Evolutionary conservation across 53 echinoderm and acorn worm species (phyloP).

Genomic region (Luidia sarsii): DNA sequence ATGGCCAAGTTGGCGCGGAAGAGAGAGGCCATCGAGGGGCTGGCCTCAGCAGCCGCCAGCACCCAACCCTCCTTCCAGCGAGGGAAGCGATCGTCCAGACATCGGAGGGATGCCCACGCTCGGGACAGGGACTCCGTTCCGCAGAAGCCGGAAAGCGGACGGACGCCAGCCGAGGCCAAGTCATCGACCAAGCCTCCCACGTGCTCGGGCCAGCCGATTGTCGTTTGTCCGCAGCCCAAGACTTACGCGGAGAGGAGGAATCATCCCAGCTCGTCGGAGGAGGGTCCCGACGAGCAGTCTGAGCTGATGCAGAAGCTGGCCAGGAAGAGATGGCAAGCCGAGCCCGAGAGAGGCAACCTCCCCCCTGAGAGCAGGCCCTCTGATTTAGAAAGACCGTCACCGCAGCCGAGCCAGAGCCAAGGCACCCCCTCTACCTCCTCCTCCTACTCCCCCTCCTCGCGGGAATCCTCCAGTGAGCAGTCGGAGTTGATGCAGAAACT

Average conservation of each 20-base stretch:
- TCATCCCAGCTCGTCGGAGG: neutral
- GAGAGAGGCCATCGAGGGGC: slow-evolving; percentile 38
- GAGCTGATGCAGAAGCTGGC: slow-evolving; percentile 44
- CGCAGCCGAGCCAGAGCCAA: too few relatives aligned
- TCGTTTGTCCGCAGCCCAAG: too few relatives aligned
- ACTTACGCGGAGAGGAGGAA: slow-evolving; percentile 2
- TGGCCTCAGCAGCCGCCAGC: neutral
- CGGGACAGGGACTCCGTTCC: too few relatives aligned
- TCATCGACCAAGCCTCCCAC: slow-evolving; percentile 5
- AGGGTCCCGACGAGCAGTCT: neutral
- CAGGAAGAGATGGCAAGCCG: slow-evolving; percentile 13
- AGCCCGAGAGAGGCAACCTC: neutral
- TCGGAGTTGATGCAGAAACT: slow-evolving; percentile 31
- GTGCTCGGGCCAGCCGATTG: too few relatives aligned
- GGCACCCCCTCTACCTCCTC: neutral
- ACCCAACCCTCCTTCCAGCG: neutral
- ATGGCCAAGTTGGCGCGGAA: slow-evolving; percentile 38
- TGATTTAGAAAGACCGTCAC: neutral
- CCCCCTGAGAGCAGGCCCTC: neutral
- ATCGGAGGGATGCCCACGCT: too few relatives aligned
- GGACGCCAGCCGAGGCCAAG: slow-evolving; percentile 32
- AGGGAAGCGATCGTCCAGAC: neutral
- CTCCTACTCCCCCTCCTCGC: neutral
- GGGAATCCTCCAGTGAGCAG: neutral
- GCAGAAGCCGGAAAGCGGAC: slow-evolving; percentile 19